phyloP scores from a whole-genome alignment of 2,888 invertebrate genomes.

The Amiota communis region DNA sequence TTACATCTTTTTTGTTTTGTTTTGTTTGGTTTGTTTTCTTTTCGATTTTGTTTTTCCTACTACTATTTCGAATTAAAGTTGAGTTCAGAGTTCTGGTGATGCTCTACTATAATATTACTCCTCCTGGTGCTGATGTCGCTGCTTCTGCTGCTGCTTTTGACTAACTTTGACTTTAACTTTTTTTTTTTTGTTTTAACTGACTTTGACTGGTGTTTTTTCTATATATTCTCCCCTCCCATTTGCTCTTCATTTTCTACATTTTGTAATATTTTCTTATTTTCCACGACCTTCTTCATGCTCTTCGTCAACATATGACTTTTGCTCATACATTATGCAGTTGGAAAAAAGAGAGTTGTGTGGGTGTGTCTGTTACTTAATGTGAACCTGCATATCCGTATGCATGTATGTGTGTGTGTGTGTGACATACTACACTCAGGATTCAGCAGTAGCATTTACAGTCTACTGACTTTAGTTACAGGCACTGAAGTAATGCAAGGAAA shows the following conservation, averaged over 20 bases:
- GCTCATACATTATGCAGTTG: constrained; percentile 11
- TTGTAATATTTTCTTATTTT: background rate
- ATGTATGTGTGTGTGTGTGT: background rate
- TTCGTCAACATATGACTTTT: background rate
- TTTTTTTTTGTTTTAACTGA: constrained; percentile 4
- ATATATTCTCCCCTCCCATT: background rate
- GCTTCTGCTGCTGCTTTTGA: too few relatives aligned
- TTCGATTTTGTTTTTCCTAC: background rate
- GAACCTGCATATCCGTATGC: too few relatives aligned
- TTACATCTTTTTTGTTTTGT: background rate
- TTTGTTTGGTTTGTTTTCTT: background rate
- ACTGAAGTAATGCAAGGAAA: too few relatives aligned
- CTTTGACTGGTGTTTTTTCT: constrained; percentile 17
- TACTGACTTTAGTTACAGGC: constrained; percentile 40
- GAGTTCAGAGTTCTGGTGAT: background rate
- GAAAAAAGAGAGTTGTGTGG: background rate
- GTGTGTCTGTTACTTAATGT: too few relatives aligned
- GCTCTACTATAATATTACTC: background rate
- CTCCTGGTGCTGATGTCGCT: background rate
- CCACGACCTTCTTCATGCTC: background rate
- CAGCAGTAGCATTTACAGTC: constrained; percentile 52
- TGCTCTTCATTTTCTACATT: background rate
- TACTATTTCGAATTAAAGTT: too few relatives aligned
- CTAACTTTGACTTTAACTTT: constrained; percentile 14
- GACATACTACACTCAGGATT: constrained; percentile 10